phyloP scores from a whole-genome alignment of 30 jellyfish, hydroid and myxozoan genomes.

The Aurelia sp. region DNA sequence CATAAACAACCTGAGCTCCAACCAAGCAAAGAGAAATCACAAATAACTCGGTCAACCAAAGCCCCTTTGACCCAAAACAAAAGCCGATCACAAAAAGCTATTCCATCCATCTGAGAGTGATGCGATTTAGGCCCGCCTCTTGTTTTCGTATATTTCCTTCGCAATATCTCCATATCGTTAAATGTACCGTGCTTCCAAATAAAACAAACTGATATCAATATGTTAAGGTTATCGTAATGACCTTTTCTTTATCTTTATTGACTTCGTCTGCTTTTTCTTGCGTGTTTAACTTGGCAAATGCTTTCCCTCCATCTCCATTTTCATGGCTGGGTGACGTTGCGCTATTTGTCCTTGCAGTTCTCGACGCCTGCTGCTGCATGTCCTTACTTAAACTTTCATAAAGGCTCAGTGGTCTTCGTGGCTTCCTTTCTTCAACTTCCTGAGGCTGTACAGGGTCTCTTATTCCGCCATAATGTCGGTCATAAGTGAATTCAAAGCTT shows the following conservation, averaged over 20 bases:
- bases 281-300: constrained; percentile 25
- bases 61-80: no score
- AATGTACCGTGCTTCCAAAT: no score
- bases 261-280: constrained; percentile 64
- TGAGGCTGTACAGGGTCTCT: constrained; percentile 10
- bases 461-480: constrained; percentile 53
- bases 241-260: constrained; percentile 42
- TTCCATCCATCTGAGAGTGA: no score
- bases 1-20: no score
- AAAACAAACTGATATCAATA: no score
- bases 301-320: neutral
- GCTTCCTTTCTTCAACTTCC: constrained; percentile 36
- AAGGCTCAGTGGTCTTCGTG: constrained; percentile 59
- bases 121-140: no score
- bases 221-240: constrained; percentile 2
- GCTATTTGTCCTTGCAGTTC: constrained; percentile 27
- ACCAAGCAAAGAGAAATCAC: no score
- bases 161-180: no score
- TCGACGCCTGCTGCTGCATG: neutral
- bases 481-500: constrained; percentile 44
- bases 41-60: no score
- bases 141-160: no score
- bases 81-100: no score
- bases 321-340: constrained; percentile 66
- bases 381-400: constrained; percentile 55